Evolutionary conservation across 2,888 invertebrate genomes (phyloP), one percentile per base, ranked within the genome.

Genomic region (Galeruca laticollis): DNA sequence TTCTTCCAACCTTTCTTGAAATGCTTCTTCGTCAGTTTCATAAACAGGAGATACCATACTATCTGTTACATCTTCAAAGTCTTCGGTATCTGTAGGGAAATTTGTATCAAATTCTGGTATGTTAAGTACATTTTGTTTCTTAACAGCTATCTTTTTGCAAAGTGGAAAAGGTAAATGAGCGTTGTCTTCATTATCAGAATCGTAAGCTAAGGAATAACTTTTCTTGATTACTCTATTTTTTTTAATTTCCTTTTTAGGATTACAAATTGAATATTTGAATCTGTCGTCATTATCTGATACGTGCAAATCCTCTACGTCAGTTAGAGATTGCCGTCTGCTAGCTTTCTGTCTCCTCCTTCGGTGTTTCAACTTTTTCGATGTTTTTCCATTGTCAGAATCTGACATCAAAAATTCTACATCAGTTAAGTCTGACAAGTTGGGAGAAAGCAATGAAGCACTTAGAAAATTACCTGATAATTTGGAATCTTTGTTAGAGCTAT

Each of bases 41-140:
- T 35, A 33, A 15, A 61, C 56, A 33, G 69, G 59, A 47, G 68
- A 67, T 5, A 47, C 20, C 33, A 40, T 40, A 43, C 37, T 49
- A 13, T 86, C 86, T 68, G 84, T 83, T 10, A 84, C 82, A 47
- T 83, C 84, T 15, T 86, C 86, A 13, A 86, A 70, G 49, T 84
- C 84, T 74, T 87, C 86, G 47, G 84, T 83, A 70, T 85, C 86
- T 2, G 85, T 86, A 11, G 81, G 57, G 69, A 78, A 78, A 59
- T 77, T 79, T 21, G 75, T 77, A 26, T 80, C 77, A 67, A 75
- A 76, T n/a, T 79, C 76, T 6, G 78, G 77, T 49, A 78, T 72
- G 26, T 72, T 73, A 13, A 80, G 68, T 21, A 67, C 60, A 15
- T 51, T 72, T 49, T 54, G 61, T 10, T 77, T 78, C 69, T 77